Percentiles rank a stretch among this genome's conserved stretches.
phyloP scores from a whole-genome alignment of 2,888 invertebrate species.

The Melitaea athalia region DNA sequence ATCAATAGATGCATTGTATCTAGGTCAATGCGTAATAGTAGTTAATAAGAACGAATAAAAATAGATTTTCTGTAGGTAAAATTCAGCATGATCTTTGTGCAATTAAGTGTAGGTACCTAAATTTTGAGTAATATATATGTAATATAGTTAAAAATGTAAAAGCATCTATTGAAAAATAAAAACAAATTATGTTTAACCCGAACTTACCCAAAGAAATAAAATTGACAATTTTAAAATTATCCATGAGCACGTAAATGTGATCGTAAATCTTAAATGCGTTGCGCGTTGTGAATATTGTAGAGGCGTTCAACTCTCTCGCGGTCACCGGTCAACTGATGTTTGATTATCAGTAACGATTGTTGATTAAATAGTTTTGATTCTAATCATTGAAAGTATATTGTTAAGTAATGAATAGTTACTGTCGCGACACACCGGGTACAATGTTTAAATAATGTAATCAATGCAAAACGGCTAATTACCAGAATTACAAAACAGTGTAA shows the following conservation, averaged over 20 bases:
- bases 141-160: neutral
- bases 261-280: conserved; percentile 38
- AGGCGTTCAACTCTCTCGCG: conserved; percentile 53
- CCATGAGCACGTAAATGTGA: conserved; percentile 53
- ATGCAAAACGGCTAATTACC: too few relatives aligned
- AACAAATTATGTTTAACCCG: neutral
- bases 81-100: conserved; percentile 24
- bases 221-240: conserved; percentile 64
- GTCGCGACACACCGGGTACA: neutral
- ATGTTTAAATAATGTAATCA: neutral
- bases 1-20: conserved; percentile 30
- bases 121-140: conserved; percentile 2
- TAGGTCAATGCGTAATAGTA: conserved; percentile 41
- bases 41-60: conserved; percentile 35
- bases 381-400: conserved; percentile 63
- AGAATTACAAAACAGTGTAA: too few relatives aligned
- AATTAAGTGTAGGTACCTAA: neutral
- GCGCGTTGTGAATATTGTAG: conserved; percentile 39
- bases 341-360: conserved; percentile 65
- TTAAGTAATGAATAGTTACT: conserved; percentile 32
- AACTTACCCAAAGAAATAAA: conserved; percentile 69
- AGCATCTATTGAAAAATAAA: neutral
- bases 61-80: conserved; percentile 42
- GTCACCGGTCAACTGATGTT: conserved; percentile 66
- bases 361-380: conserved; percentile 64